Base-by-base conservation (phyloP, 2,113 vertebrate genomes). In the Galeopterus variegatus region DNA sequence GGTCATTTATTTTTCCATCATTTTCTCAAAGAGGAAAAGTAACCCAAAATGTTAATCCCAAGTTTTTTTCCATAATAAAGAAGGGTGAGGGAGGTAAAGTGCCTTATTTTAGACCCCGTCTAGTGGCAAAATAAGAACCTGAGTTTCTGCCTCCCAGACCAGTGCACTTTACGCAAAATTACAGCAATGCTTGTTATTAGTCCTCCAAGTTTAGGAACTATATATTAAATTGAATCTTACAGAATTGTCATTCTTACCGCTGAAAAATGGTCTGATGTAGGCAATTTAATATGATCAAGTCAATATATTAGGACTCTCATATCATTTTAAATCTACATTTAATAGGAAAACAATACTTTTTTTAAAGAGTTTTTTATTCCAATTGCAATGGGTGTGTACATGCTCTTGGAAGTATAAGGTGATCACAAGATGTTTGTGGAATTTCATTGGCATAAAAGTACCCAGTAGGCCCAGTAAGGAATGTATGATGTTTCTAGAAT, bases 1-100 rank as follows among this genome's bases (percentile, higher is more conserved):
- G 33, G 5, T 79, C 80, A 79, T 8, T 82, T 92, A 69, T 52
- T 93, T 88, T 88, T 85, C 18, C 18, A 67, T 88, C 70, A 26
- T 73, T 96, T 90, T 69, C 58, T 94, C 33, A 62, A 94, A 88
- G 54, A 95, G 58, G 41, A 86, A 92, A 72, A 92, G 26, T 72
- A 64, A 69, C 41, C 36, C 28, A 33, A 69, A 62, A 88, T 88
- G 77, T 18, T 65, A 15, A 41, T 58, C 31, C 69, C 45, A 7
- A 0, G 12, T 70, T 92, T 73, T 72, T 77, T 72, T 58, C 13
- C n/a, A 41, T 36, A 31, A 9, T 64, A 21, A 82, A 26, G 33
- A 48, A 84, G 67, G 7, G 15, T 26, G 26, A 88, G 50, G 52
- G 73, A 84, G 48, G 28, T 65, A 26, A 72, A 5, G 18, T 50